Base-by-base conservation (phyloP, 2,113 vertebrate genomes). In the Phylloscopus whistleri region DNA sequence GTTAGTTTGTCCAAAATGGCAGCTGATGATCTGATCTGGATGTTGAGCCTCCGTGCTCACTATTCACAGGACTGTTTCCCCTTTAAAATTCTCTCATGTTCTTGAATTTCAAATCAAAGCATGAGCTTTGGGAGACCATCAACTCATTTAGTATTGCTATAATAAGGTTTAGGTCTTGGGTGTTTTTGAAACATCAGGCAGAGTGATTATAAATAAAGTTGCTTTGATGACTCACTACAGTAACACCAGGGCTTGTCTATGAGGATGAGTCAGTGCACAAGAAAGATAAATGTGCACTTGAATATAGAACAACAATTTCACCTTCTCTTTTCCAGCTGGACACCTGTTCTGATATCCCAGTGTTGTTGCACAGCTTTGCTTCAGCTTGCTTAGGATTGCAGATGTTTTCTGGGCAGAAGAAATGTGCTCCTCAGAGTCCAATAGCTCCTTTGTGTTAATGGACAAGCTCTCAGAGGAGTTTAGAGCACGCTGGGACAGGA, bases 171-270 rank as follows among this genome's bases (percentile, higher is more conserved):
- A 85, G n/a, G 39, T 90, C 63, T 73, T 86, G 30, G 53, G 23
- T 88, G 73, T 41, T 94, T 94, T 77, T 92, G 68, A 93, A 93
- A 90, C 55, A 59, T 88, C 90, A 90, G 66, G 55, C 63, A 86
- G 55, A 2, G 1, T 70, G 59, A 31, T 87, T 86, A 81, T 70
- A 90, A 90, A 88, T 83, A 92, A 90, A 89, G 48, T n/a, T 86
- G 39, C 56, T 90, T 86, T 72, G 80, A 48, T 88, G 85, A 81
- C 84, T 89, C 73, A 59, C 43, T 77, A 19, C 48, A 48, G 83
- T 52, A 89, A 56, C 64, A 74, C 66, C 56, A 48, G 86, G 27
- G 55, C 55, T 94, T 84, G 64, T 63, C 80, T 93, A 6, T 81
- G 44, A 80, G 64, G 63, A 67, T 73, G 59, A 92, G 16, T 79